Evolutionary conservation across 1,140 invertebrate genomes (phyloP).

Genomic region (Uloborus diversus): DNA sequence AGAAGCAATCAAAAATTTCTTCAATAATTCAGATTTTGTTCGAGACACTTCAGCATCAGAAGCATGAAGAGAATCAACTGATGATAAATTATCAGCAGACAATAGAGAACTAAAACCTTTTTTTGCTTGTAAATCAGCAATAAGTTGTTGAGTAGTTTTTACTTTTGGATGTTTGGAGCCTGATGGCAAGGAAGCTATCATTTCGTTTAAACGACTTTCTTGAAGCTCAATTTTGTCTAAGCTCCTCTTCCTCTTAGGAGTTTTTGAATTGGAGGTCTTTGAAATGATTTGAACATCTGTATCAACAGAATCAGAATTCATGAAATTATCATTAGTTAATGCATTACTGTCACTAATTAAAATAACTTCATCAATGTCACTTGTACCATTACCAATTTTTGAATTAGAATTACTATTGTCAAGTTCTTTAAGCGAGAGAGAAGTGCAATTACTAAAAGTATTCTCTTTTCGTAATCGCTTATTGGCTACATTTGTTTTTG

Average conservation of each 20-base stretch:
- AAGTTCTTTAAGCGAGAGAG: constrained; percentile 8
- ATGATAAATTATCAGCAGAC: constrained; percentile 63
- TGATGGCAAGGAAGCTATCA: constrained; percentile 65
- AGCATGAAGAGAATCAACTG: constrained; percentile 64
- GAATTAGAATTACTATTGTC: constrained; percentile 13
- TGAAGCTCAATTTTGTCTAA: constrained; percentile 65
- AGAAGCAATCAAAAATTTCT: constrained; percentile 69
- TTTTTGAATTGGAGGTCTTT: constrained; percentile 11
- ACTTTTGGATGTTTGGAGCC: constrained; percentile 73
- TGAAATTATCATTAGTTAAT: constrained; percentile 59
- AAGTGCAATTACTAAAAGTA: constrained; percentile 43
- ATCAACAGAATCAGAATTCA: constrained; percentile 39
- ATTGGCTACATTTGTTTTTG: constrained; percentile 72
- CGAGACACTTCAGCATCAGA: constrained; percentile 63
- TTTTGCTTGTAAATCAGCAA: constrained; percentile 78
- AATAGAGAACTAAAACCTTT: constrained; percentile 65
- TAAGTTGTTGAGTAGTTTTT: constrained; percentile 84
- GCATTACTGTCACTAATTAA: constrained; percentile 58
- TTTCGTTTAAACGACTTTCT: constrained; percentile 71
- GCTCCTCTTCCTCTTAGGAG: constrained; percentile 48
- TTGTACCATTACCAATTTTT: constrained; percentile 39
- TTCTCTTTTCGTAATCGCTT: constrained; percentile 72
- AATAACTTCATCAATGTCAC: constrained; percentile 30
- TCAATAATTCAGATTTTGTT: constrained; percentile 71
- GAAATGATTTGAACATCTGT: constrained; percentile 8